Percentiles rank a stretch among this genome's conserved stretches.
These are phyloP conservation scores for Proales similis DNA, from an alignment of 1,140 invertebrate species.

Conservation along the genomic window DNA sequence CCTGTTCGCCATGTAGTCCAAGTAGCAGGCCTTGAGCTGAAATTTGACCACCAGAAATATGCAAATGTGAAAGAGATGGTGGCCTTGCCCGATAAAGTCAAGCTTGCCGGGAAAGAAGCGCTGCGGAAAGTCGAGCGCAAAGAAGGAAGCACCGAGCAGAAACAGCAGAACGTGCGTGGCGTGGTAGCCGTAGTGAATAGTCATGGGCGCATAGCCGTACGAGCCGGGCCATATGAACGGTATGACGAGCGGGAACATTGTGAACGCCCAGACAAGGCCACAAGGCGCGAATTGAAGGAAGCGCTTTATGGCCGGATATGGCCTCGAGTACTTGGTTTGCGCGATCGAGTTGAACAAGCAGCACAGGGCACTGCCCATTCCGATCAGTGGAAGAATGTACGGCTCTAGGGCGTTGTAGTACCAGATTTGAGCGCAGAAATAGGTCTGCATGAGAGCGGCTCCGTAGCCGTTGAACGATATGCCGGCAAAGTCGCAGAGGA, in stretches of 20 bases:
- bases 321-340: constrained; percentile 22
- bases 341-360: constrained; percentile 26
- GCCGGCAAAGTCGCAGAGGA: constrained; percentile 46
- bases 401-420: constrained; percentile 16
- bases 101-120: constrained; percentile 27
- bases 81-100: constrained; percentile 36
- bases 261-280: constrained; percentile 19
- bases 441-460: constrained; percentile 40
- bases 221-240: background rate
- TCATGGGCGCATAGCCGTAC: background rate
- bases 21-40: constrained; percentile 24
- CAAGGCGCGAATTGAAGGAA: constrained; percentile 33
- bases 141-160: constrained; percentile 18
- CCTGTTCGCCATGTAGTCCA: constrained; percentile 3
- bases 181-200: constrained; percentile 15
- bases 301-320: constrained; percentile 34
- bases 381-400: constrained; percentile 19
- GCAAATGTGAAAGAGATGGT: constrained; percentile 36
- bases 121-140: constrained; percentile 36
- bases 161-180: constrained; percentile 16
- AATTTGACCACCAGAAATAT: constrained; percentile 23
- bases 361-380: constrained; percentile 10
- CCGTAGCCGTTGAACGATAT: constrained; percentile 44
- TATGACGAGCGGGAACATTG: constrained; percentile 1
- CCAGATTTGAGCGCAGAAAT: constrained; percentile 15